These are phyloP conservation scores for Palloptera scutellata DNA, from an alignment of 2,888 invertebrate genomes.

Conservation along the genomic window DNA sequence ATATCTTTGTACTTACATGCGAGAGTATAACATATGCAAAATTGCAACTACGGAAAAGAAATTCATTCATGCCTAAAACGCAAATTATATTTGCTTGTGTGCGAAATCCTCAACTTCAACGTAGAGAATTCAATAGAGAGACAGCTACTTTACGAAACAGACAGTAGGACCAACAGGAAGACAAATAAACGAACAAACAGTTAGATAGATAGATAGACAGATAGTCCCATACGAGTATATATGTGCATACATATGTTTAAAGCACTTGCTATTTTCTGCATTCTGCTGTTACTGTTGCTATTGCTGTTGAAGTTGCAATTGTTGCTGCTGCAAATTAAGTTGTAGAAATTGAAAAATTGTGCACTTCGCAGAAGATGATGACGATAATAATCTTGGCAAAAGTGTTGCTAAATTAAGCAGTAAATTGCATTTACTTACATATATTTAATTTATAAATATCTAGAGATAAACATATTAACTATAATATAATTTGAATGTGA, in stretches of 20 bases:
- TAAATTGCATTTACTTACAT: constrained; percentile 25
- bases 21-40: not conserved
- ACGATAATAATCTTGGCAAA: constrained; percentile 26
- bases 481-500: too few relatives aligned
- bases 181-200: not conserved
- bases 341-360: constrained; percentile 32
- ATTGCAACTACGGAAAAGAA: not conserved
- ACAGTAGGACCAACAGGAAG: not conserved
- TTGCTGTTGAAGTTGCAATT: not conserved
- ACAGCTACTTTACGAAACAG: constrained; percentile 8
- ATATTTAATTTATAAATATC: too few relatives aligned
- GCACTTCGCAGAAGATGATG: constrained; percentile 24
- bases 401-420: constrained; percentile 31
- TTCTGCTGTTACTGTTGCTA: not conserved
- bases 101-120: constrained; percentile 3
- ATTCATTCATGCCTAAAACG: constrained; percentile 41
- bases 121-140: not conserved
- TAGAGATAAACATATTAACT: too few relatives aligned
- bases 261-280: not conserved
- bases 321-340: constrained; percentile 22
- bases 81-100: constrained; percentile 40
- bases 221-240: not conserved
- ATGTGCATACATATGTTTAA: not conserved
- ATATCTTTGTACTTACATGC: too few relatives aligned
- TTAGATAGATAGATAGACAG: not conserved